A percentile compares a stretch with the other conserved stretches of the same genome.
Conservation (phyloP, 2,888 invertebrate genomes). For the Neoitamus cyanurus region DNA sequence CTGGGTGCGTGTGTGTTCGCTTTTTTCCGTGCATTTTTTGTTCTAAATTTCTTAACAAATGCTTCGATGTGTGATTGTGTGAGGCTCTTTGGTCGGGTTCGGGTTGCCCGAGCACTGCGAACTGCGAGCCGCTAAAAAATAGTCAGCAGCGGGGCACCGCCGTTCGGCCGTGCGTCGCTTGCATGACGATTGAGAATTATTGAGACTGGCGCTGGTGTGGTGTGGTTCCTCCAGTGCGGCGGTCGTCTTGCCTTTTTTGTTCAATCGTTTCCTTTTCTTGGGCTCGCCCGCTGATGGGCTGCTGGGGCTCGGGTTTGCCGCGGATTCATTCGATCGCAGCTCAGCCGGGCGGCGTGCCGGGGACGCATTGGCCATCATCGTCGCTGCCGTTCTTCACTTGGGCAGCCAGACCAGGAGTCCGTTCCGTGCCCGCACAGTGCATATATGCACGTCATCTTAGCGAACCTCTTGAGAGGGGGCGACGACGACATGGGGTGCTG, state of each 20-base stretch:
- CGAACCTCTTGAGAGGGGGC: not conserved
- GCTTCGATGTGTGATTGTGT: not conserved
- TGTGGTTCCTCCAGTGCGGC: constrained; percentile 16
- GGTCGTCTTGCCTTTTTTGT: constrained; percentile 32
- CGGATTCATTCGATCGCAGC: not conserved
- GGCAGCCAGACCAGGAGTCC: not conserved
- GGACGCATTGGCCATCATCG: not conserved
- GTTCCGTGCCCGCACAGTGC: not conserved
- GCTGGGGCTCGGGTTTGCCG: not conserved
- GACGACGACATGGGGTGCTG: not conserved
- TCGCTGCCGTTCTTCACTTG: not conserved
- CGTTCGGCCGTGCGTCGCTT: not conserved
- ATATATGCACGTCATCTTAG: constrained; percentile 36
- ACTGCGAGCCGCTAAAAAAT: not conserved
- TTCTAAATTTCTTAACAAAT: constrained; percentile 20
- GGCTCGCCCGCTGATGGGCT: constrained; percentile 13
- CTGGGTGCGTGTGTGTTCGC: constrained; percentile 27
- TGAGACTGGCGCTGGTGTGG: no score
- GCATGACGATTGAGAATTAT: not conserved
- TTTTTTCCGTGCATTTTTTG: constrained; percentile 30
- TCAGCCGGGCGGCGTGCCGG: not conserved
- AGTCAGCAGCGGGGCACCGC: not conserved
- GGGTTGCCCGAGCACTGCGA: not conserved
- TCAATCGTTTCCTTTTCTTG: constrained; percentile 42
- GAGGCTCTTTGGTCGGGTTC: not conserved